These are phyloP conservation scores for Tenthredo distinguenda DNA, from an alignment of 2,888 invertebrate genomes.

Conservation along the genomic window DNA sequence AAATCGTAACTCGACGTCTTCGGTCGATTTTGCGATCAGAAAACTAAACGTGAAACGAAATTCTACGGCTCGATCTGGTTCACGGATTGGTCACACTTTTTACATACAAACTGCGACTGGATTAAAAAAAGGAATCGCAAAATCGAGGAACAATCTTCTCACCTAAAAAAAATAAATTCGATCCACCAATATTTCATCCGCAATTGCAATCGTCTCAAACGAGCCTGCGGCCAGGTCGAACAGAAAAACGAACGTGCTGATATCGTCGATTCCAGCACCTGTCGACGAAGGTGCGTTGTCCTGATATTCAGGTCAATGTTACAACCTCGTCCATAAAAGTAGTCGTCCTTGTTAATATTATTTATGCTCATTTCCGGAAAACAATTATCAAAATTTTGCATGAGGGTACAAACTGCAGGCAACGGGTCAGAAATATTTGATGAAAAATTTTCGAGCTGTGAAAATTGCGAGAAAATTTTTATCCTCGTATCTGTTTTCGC, in stretches of 20 bases:
- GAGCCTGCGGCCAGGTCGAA: slow-evolving; percentile 31
- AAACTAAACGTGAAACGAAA: not conserved
- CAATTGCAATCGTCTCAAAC: not conserved
- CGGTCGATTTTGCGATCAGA: not conserved
- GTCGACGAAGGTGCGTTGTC: slow-evolving; percentile 52
- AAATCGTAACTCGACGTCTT: not conserved
- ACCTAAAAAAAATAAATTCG: not conserved
- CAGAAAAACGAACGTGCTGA: slow-evolving; percentile 16
- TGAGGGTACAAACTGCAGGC: not conserved
- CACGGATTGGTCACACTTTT: not conserved
- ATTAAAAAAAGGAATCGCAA: not conserved
- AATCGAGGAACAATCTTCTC: not conserved
- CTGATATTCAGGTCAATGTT: slow-evolving; percentile 73
- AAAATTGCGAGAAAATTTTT: not conserved
- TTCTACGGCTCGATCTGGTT: not conserved
- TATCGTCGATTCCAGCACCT: not conserved
- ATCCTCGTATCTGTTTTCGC: too few relatives aligned
- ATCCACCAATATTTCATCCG: not conserved
- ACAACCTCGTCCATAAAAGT: slow-evolving; percentile 63
- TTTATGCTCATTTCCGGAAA: slow-evolving; percentile 24
- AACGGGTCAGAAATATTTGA: not conserved
- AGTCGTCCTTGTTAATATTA: slow-evolving; percentile 26
- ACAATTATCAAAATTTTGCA: not conserved
- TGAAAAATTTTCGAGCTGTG: not conserved
- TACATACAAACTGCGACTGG: too few relatives aligned